Conservation (phyloP, 1,140 invertebrate genomes). For the Zaprionus gabonicus region DNA sequence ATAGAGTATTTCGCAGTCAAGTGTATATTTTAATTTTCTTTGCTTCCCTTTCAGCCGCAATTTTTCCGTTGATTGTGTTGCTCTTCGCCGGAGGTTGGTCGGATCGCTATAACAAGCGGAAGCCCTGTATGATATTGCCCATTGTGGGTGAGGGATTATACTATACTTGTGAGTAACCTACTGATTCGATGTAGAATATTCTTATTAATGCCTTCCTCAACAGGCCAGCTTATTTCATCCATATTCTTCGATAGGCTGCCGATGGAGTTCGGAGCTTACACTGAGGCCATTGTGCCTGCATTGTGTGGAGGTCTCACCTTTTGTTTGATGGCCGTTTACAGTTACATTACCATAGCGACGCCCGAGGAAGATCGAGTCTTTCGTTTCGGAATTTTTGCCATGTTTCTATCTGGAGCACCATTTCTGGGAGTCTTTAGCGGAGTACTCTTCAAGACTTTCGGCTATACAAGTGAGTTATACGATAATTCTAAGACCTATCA, state of each 20-base stretch:
- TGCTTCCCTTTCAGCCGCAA: conserved; percentile 78
- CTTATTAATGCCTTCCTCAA: not conserved
- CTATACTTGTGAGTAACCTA: conserved; percentile 63
- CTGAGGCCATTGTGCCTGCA: conserved; percentile 86
- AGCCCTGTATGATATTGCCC: conserved; percentile 88
- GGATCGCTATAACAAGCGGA: conserved; percentile 87
- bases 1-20: not conserved
- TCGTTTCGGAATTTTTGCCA: conserved; percentile 84
- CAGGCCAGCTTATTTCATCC: conserved; percentile 73
- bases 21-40: not conserved
- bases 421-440: conserved; percentile 76
- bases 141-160: conserved; percentile 86
- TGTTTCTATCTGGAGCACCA: conserved; percentile 75
- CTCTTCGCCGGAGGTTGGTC: conserved; percentile 88
- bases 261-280: conserved; percentile 85
- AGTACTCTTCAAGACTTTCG: conserved; percentile 63
- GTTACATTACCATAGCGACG: conserved; percentile 87
- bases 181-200: not conserved
- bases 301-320: conserved; percentile 86
- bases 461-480: conserved; percentile 71
- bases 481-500: not conserved
- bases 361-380: conserved; percentile 86
- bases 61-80: conserved; percentile 87
- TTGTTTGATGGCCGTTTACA: conserved; percentile 88
- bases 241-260: conserved; percentile 84